Evolutionary conservation across 2,113 vertebrate genomes (phyloP), one percentile per base, ranked within the genome.

Genomic region (Chauna torquata): DNA sequence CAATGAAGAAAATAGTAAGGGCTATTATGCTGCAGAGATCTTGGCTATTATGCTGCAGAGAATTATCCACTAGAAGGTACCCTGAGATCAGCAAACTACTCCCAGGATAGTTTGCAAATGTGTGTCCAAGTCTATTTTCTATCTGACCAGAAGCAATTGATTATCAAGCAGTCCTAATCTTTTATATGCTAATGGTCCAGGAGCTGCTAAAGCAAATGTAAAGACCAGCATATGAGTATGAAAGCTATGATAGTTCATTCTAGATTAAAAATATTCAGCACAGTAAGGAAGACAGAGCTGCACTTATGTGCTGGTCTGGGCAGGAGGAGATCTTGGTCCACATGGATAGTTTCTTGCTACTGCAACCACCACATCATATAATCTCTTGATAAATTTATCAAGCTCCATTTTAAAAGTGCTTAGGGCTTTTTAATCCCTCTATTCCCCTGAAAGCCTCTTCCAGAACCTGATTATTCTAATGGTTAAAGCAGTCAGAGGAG

Each of bases 401-500:
- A 85, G 42, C 78, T 82, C 25, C 52, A 52, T 47, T 79, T 34
- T 27, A 18, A 55, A 59, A 68, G 75, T 62, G 57, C 44, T 61
- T 3, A 13, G 58, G 36, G 49, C 28, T 61, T 65, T 90, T 3
- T 72, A 85, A 82, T 64, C 49, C 61, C 74, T 72, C 70, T 32
- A 0, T n/a, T 69, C 8, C 30, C 19, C 66, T 69, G 52, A 50
- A 64, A 44, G 82, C 6, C 34, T 74, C 17, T 6, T 49, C 40
- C 90, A 88, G 85, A 61, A 95, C 62, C 71, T 83, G 82, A 86
- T 97, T 90, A 80, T 86, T 65, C 32, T 14, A 27, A 57, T 32
- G 49, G 88, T 62, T 72, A 61, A 36, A 54, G 86, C 62, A 92
- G 86, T 32, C 76, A 23, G 79, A 96, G 95, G 71, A 95, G 95